Conservation (phyloP, 1,140 invertebrate genomes). For the Holcopasites calliopsidis region DNA sequence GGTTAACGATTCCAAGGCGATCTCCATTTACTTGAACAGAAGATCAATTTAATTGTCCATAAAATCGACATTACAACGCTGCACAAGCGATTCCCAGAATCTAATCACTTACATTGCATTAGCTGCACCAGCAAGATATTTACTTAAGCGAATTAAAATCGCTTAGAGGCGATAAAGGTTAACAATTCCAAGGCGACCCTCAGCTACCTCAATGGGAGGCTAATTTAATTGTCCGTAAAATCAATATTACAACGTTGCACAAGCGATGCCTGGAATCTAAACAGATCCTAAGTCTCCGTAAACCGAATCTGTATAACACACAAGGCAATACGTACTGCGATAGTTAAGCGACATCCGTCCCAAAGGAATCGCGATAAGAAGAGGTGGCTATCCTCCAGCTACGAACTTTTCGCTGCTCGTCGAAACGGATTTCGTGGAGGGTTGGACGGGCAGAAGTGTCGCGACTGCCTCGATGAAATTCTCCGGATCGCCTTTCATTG, state of each 20-base stretch:
- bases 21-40: background rate
- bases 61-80: slow-evolving; percentile 1
- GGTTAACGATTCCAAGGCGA: background rate
- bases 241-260: background rate
- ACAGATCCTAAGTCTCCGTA: background rate
- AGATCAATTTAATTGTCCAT: background rate
- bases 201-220: background rate
- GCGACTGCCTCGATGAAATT: slow-evolving; percentile 29
- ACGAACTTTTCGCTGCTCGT: background rate
- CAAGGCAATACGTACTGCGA: background rate
- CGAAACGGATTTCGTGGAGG: background rate
- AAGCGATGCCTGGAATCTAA: background rate
- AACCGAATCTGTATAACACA: background rate
- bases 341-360: background rate
- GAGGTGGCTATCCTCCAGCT: background rate
- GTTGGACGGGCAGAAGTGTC: background rate
- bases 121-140: too few species aligned
- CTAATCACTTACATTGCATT: too few species aligned
- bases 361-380: background rate
- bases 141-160: too few species aligned
- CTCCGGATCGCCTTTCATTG: slow-evolving; percentile 50
- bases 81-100: background rate
- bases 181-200: background rate
- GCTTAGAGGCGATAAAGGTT: background rate
- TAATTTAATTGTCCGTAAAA: background rate